Evolutionary conservation across 2,113 vertebrate genomes (phyloP), one percentile per base, ranked within the genome.

Genomic region (Ifrita kowaldi): DNA sequence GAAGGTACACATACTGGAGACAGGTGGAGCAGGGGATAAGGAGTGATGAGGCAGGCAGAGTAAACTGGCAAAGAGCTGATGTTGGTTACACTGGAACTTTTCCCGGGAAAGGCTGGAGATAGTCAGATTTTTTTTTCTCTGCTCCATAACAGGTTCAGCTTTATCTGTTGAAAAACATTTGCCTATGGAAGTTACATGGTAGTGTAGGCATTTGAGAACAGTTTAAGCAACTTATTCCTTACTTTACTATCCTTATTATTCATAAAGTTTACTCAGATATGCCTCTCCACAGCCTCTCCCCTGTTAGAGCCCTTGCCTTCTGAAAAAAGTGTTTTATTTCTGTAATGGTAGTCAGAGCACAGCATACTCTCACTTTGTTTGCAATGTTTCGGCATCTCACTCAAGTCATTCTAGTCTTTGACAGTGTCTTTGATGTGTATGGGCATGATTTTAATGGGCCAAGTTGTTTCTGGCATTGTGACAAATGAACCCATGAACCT

Each of bases 351-450:
- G 55, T 80, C 56, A 70, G 24, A 87, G 39, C 68, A 83, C 52
- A 91, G 59, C 52, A 55, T 20, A 24, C 39, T 90, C 56, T 79
- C 59, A 32, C 68, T 87, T 76, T 79, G 35, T 82, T 65, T 89
- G 55, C 71, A 67, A 0, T 44, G 52, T 90, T 91, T 85, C 64
- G 41, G 37, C 47, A 39, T 92, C 75, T 93, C 10, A 1, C 33
- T 90, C 47, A 55, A 89, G 27, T 70, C 39, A 50, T 74, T 90
- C 87, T 79, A 62, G 47, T 80, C 63, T 87, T 87, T 89, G 68
- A 79, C 49, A 35, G 50, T 56, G 33, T 80, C 75, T 64, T 84
- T 49, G 55, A 86, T 30, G 4, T 78, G 27, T 60, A 82, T 62
- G 46, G 55, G 30, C 32, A 76, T 79, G 49, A 95, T 90, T 90